These are phyloP conservation scores for Mesocentrotus franciscanus DNA, from an alignment of 53 echinoderm and acorn worm genomes.

Conservation along the genomic window DNA sequence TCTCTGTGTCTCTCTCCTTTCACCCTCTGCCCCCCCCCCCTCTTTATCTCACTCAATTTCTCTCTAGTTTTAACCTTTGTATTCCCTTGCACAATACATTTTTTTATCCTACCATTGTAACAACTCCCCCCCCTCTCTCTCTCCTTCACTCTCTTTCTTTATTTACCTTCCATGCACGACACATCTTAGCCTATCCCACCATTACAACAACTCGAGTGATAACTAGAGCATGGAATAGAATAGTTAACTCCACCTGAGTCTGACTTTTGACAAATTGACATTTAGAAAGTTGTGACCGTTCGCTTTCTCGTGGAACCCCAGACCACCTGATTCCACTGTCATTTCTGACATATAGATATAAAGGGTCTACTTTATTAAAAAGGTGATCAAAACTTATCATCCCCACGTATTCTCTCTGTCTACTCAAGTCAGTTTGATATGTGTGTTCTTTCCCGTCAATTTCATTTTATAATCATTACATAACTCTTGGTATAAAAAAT, in stretches of 20 bases:
- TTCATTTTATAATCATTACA: too few species aligned
- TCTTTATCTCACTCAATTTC: neutral
- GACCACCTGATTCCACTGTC: conserved; percentile 14
- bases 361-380: neutral
- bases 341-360: neutral
- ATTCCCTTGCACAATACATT: too few species aligned
- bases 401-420: neutral
- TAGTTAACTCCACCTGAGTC: conserved; percentile 21
- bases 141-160: neutral
- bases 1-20: neutral
- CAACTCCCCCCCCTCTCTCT: neutral
- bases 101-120: neutral
- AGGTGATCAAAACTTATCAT: neutral
- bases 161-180: neutral
- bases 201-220: neutral
- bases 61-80: too few species aligned
- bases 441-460: too few species aligned
- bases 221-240: conserved; percentile 28
- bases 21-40: neutral
- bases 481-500: too few species aligned
- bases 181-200: neutral
- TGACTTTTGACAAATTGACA: conserved; percentile 27
- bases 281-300: conserved; percentile 44
- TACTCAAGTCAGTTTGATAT: too few species aligned
- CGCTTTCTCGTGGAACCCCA: neutral